Conservation (phyloP, 37 sponge, comb jelly and placozoan genomes). For the Diacarnus erythraeanus region DNA sequence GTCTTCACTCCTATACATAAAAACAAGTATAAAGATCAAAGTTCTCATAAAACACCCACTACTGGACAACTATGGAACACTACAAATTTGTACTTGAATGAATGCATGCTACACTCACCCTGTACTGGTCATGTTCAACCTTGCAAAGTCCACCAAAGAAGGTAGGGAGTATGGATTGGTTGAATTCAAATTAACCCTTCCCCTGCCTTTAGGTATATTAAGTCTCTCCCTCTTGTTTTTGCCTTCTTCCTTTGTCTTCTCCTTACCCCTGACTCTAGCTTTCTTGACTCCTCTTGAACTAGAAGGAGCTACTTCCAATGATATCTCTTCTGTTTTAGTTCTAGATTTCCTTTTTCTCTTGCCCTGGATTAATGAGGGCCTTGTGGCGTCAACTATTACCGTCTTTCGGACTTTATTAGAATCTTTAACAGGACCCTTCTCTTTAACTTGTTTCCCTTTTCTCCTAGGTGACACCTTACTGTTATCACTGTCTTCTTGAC, state of each 20-base stretch:
- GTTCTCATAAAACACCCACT: not conserved
- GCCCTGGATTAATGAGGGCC: not conserved
- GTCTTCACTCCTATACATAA: no score
- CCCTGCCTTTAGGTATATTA: not conserved
- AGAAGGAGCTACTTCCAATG: not conserved
- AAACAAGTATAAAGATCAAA: not conserved
- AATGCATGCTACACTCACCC: conserved; percentile 3
- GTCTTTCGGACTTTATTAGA: not conserved
- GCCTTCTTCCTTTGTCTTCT: not conserved
- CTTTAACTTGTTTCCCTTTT: not conserved
- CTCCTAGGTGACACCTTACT: not conserved
- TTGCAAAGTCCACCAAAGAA: conserved; percentile 15
- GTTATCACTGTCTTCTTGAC: no score
- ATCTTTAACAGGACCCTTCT: not conserved
- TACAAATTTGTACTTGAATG: not conserved
- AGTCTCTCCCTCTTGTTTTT: not conserved
- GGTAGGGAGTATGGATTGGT: conserved; percentile 11
- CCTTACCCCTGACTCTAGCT: not conserved
- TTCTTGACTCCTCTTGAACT: not conserved
- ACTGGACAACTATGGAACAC: not conserved
- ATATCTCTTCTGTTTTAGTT: not conserved
- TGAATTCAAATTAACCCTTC: not conserved
- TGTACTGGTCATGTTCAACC: conserved; percentile 25
- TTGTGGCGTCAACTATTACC: not conserved
- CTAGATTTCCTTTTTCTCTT: not conserved